Conservation (phyloP, 2,888 invertebrate species). For the Noctua comes region DNA sequence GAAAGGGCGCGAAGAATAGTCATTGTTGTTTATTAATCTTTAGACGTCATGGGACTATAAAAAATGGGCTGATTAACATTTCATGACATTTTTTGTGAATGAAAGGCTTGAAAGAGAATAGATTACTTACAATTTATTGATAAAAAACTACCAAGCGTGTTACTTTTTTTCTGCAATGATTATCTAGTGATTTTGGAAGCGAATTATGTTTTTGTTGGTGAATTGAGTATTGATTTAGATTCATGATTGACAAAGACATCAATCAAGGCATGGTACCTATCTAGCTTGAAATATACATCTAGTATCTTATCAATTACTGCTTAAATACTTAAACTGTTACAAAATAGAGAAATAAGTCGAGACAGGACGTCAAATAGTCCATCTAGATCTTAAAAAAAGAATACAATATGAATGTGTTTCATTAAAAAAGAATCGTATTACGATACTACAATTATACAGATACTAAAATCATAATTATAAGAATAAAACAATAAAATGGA, state of each 20-base stretch:
- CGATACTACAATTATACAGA: not conserved
- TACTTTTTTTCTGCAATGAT: constrained; percentile 10
- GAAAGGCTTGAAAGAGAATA: constrained; percentile 27
- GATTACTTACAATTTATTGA: constrained; percentile 28
- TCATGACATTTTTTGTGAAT: constrained; percentile 59
- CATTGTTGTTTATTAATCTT: constrained; percentile 67
- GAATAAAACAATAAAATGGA: constrained; percentile 37
- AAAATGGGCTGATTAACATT: constrained; percentile 61
- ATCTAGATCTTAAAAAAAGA: not conserved
- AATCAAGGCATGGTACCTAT: not conserved
- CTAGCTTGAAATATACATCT: not conserved
- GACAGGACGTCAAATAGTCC: not conserved
- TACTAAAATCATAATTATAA: constrained; percentile 14
- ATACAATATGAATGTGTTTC: not conserved
- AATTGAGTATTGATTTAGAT: not conserved
- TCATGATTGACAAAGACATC: not conserved
- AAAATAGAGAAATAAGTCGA: not conserved
- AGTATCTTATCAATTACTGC: not conserved
- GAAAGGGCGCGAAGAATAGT: constrained; percentile 75
- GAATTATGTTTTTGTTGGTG: not conserved
- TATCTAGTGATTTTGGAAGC: constrained; percentile 20
- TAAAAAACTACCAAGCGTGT: constrained; percentile 26
- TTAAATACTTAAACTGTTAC: not conserved
- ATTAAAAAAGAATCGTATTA: not conserved
- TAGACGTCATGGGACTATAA: constrained; percentile 62